Percentiles rank a stretch among this genome's conserved stretches.
phyloP scores from a whole-genome alignment of 2,797 vertebrate genomes.

The Huso huso region DNA sequence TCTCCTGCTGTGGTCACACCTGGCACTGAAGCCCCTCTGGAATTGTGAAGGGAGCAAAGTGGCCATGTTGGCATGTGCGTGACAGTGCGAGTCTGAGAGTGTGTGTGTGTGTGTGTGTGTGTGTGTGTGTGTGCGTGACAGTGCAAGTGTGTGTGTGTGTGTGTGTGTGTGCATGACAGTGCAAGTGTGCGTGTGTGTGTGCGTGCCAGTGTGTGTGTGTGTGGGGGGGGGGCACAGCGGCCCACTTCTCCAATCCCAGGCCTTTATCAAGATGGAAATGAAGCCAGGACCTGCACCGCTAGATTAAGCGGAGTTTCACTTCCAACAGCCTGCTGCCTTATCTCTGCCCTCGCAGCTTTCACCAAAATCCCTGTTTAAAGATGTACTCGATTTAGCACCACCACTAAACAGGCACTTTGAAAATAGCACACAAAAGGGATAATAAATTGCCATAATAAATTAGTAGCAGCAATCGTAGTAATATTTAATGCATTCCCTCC shows the following conservation, averaged over 20 bases:
- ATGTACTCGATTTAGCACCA: too few relatives aligned
- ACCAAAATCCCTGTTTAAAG: slow-evolving; percentile 47
- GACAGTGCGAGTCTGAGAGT: slow-evolving; percentile 36
- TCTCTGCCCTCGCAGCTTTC: slow-evolving; percentile 56
- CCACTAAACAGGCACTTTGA: too few relatives aligned
- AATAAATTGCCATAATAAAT: too few relatives aligned
- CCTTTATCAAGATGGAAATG: slow-evolving; percentile 60
- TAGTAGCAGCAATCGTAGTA: too few relatives aligned
- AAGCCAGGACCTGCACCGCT: slow-evolving; percentile 55
- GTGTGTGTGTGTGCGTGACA: slow-evolving; percentile 17
- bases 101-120: slow-evolving; percentile 21
- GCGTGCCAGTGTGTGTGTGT: neutral
- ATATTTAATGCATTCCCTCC: too few relatives aligned
- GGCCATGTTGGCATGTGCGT: slow-evolving; percentile 30
- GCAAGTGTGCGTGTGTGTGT: neutral
- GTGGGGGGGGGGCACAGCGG: neutral
- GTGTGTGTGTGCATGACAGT: neutral
- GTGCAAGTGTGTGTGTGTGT: slow-evolving; percentile 44
- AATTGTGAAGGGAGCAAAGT: too few relatives aligned
- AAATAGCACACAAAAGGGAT: too few relatives aligned
- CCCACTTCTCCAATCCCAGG: slow-evolving; percentile 36
- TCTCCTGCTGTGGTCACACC: too few relatives aligned
- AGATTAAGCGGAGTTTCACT: slow-evolving; percentile 58
- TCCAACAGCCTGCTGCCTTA: slow-evolving; percentile 60
- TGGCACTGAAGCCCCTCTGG: too few relatives aligned